phyloP scores from a whole-genome alignment of 2,113 vertebrate genomes.

The Crotalus helleri region DNA sequence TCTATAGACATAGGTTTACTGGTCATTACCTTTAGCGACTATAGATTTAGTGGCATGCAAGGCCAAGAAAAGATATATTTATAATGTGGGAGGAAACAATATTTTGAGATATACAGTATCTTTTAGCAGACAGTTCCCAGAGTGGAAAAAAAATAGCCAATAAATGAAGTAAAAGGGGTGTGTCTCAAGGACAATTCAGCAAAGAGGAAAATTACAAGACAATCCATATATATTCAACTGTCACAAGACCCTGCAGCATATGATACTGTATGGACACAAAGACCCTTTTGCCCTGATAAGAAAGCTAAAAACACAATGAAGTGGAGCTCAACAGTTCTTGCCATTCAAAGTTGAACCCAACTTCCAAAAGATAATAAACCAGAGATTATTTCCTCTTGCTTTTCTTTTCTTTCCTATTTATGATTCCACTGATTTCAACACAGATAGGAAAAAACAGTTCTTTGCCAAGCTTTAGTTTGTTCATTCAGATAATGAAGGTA shows the following conservation, averaged over 20 bases:
- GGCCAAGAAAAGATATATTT: neutral
- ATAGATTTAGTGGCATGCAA: neutral
- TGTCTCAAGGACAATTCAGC: slow-evolving; percentile 12
- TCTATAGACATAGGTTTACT: neutral
- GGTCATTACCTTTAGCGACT: neutral
- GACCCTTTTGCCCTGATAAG: neutral
- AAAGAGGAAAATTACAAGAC: slow-evolving; percentile 43
- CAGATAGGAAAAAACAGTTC: neutral
- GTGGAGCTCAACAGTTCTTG: slow-evolving; percentile 1
- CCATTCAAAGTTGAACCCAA: neutral
- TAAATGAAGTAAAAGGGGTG: slow-evolving; percentile 51
- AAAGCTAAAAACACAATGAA: neutral
- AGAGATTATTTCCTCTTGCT: neutral
- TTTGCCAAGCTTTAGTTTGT: neutral
- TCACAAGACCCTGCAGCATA: slow-evolving; percentile 17
- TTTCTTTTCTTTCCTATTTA: neutral
- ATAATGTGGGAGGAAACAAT: neutral
- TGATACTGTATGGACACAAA: neutral
- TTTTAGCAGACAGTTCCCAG: slow-evolving; percentile 49
- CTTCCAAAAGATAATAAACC: neutral
- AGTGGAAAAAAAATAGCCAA: slow-evolving; percentile 43
- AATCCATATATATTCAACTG: neutral
- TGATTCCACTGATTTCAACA: neutral
- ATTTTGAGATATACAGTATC: neutral
- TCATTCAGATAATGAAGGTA: neutral